Base-by-base conservation (phyloP, 2,113 vertebrate species). In the Phoxinus phoxinus region DNA sequence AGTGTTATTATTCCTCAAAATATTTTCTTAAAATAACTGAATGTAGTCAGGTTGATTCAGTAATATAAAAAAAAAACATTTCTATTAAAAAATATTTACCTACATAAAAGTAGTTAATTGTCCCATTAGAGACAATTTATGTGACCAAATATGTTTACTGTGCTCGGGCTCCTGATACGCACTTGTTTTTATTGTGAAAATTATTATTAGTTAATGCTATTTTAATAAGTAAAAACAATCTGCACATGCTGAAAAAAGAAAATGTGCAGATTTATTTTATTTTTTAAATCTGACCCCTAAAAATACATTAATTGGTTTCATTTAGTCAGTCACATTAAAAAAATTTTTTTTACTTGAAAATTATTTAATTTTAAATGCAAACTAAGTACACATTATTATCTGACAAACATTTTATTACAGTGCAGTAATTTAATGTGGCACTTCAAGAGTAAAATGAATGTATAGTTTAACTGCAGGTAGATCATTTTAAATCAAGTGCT, bases 401-500 rank as follows among this genome's bases (percentile, higher is more conserved):
- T 71, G 19, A 41, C 4, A 71, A n/a, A 23, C 32, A 71, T 23
- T 21, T 56, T 56, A 3, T 56, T 37, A 61, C 23, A 11, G 32
- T n/a, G 35, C 10, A 71, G 2, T 41, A 41, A 23, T 71, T 37
- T 23, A 37, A 37, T 23, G 3, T 41, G 8, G 0, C 19, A 71
- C 32, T 23, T 37, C 3, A 71, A 71, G 32, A 11, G 32, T 37
- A 37, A 69, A 71, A 71, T n/a, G 9, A 41, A 67, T 17, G 37
- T 71, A n/a, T n/a, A 72, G 4, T 44, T 21, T 71, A 44, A 73
- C 37, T 73, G 23, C 37, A 27, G 41, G 41, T 8, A 74, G 9
- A 41, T 46, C 15, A 53, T 72, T 32, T 73, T 86, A 69, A 35
- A 83, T 51, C 61, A 65, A 6, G 67, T 61, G 69, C 81, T 72